Conservation (phyloP, 1,140 invertebrate species). For the Hesperophylax magnus region DNA sequence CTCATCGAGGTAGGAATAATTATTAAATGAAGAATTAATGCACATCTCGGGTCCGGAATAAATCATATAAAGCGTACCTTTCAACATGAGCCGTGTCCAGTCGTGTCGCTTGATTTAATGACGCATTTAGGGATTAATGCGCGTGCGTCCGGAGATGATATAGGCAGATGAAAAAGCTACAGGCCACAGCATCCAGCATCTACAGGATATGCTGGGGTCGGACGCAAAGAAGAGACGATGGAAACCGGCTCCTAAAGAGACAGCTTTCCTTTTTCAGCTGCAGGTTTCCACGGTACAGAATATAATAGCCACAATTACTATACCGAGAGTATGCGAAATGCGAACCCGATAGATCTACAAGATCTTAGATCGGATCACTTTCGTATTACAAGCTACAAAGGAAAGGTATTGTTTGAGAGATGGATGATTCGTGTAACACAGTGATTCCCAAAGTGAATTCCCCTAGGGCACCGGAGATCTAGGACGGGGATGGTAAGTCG, state of each 20-base stretch:
- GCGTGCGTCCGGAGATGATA: conserved; percentile 4
- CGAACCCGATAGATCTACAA: not conserved
- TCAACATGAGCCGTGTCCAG: not conserved
- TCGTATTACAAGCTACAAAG: not conserved
- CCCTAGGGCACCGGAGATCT: too few species aligned
- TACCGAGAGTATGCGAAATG: not conserved
- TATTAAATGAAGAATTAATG: not conserved
- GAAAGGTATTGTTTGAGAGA: conserved; percentile 10
- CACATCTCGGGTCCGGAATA: not conserved
- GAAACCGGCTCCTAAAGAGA: conserved; percentile 23
- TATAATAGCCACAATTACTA: conserved; percentile 19
- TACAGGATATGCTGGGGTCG: not conserved
- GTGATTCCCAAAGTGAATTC: too few species aligned
- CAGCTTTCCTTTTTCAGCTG: conserved; percentile 17
- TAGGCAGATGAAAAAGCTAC: not conserved
- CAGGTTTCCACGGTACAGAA: not conserved
- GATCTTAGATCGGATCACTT: conserved; percentile 8
- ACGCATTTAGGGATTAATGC: conserved; percentile 9
- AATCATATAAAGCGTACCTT: conserved; percentile 7
- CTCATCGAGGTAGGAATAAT: too few species aligned
- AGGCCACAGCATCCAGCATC: not conserved
- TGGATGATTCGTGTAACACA: not conserved
- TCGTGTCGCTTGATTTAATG: not conserved
- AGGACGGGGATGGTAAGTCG: too few species aligned
- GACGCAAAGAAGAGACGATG: not conserved